Evolutionary conservation across 1,140 invertebrate species (phyloP), one percentile per base, ranked within the genome.

Genomic region (Elymnias hypermnestra): DNA sequence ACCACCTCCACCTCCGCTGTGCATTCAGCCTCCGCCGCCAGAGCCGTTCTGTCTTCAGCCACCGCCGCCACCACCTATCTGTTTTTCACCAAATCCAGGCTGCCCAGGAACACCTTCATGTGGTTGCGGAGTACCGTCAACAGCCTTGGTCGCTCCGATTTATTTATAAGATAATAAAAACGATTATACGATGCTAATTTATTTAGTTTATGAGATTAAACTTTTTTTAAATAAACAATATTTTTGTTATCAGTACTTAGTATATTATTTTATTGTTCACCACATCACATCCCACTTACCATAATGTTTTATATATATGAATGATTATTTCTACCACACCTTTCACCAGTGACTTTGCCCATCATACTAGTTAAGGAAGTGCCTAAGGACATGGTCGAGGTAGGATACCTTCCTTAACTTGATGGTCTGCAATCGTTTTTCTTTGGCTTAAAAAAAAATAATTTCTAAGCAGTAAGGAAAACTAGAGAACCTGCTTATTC

Each of bases 41-140:
- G 66, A 68, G 12, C 67, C 73, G 0, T 74, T 77, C 63, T 74
- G 72, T 45, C 46, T 81, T 10, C 73, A 77, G 44, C 64, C 73
- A 1, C 73, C 76, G 0, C 60, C 63, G 0, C 64, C 70, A 3
- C 56, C 62, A 0, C 73, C 76, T 10, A 67, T 81, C 25, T 81
- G 76, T 52, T 67, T 77, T 46, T 60, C 76, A 10, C 57, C n/a
- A 57, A 57, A 2, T 55, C 58, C 5, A 44, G 52, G 31, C 61
- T 54, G 31, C 61, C 55, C 50, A 53, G 42, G 50, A 0, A 15
- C 40, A 3, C 52, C 56, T 0, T 25, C 50, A 12, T 54, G 44
- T 46, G 43, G 33, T 0, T 68, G 64, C 37, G 57, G 57, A 2
- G 49, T 53, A 13, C 51, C 52, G 5, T 43, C 58, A 3, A 43